Evolutionary conservation across 2,113 vertebrate genomes (phyloP).

Genomic region (Planiliza haematocheilus): DNA sequence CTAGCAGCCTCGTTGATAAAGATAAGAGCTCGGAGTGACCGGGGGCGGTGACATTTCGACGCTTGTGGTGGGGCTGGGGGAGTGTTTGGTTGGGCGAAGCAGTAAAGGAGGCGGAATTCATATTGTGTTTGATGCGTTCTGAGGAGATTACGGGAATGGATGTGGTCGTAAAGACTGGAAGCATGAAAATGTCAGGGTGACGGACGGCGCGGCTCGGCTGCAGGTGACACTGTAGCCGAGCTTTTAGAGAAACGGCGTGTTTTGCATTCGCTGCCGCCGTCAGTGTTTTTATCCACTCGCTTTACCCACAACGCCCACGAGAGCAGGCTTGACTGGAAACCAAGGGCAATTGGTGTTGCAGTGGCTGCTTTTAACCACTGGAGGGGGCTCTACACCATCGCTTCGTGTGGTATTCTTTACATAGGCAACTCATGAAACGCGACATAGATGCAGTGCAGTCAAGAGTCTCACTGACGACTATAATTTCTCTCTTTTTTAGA

Average conservation of each 20-base stretch:
- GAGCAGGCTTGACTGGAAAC: background rate
- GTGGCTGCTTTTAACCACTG: constrained; percentile 7
- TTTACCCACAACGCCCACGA: background rate
- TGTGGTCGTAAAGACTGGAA: constrained; percentile 37
- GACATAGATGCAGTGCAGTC: too few relatives aligned
- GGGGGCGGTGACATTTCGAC: too few relatives aligned
- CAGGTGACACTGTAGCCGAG: constrained; percentile 34
- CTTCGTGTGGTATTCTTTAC: background rate
- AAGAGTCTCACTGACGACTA: too few relatives aligned
- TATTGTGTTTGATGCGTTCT: constrained; percentile 60
- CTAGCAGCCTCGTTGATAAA: constrained; percentile 57
- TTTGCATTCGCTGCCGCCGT: constrained; percentile 32
- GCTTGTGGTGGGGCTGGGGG: too few relatives aligned
- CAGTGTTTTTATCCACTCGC: constrained; percentile 3
- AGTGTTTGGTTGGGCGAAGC: background rate
- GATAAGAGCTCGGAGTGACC: constrained; percentile 54
- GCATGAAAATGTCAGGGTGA: constrained; percentile 52
- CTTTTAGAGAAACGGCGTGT: constrained; percentile 21
- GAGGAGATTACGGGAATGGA: constrained; percentile 49
- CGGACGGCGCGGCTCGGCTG: constrained; percentile 38
- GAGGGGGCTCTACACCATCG: constrained; percentile 3
- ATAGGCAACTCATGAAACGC: background rate
- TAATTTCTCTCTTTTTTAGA: too few relatives aligned
- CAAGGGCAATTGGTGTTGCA: background rate
- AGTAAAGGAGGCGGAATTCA: constrained; percentile 27